Conservation (phyloP, 2,113 vertebrate species). For the Andinoacara biseriatus region DNA sequence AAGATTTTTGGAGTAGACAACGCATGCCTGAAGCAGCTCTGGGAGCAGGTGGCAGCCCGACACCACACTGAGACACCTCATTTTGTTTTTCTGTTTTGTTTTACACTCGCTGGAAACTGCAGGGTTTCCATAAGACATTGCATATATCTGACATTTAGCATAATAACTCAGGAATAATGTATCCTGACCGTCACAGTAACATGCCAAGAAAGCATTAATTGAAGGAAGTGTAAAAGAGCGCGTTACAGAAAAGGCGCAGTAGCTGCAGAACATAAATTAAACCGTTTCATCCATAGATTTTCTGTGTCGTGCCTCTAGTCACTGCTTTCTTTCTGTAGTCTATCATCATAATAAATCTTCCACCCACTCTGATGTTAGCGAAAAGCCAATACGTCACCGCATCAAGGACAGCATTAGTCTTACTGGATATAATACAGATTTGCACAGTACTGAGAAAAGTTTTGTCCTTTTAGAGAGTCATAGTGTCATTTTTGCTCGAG, state of each 20-base stretch:
- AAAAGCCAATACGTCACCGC: not conserved
- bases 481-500: not conserved
- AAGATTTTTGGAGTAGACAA: not conserved
- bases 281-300: not conserved
- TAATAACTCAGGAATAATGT: not conserved
- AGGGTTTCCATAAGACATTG: not conserved
- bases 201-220: not conserved
- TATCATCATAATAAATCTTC: slow-evolving; percentile 21
- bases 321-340: not conserved
- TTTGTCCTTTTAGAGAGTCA: not conserved
- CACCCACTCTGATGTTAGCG: not conserved
- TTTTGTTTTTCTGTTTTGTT: not conserved
- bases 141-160: not conserved
- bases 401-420: slow-evolving; percentile 9
- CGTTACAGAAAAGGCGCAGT: not conserved
- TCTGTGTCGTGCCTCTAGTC: not conserved
- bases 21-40: not conserved
- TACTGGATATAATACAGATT: slow-evolving; percentile 8
- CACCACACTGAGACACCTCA: not conserved
- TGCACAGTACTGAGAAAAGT: not conserved
- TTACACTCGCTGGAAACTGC: not conserved
- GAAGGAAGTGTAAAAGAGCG: not conserved
- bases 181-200: not conserved
- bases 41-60: not conserved
- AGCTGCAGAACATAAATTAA: not conserved